Conservation (phyloP, 2,797 vertebrate species). For the Takifugu rubripes region DNA sequence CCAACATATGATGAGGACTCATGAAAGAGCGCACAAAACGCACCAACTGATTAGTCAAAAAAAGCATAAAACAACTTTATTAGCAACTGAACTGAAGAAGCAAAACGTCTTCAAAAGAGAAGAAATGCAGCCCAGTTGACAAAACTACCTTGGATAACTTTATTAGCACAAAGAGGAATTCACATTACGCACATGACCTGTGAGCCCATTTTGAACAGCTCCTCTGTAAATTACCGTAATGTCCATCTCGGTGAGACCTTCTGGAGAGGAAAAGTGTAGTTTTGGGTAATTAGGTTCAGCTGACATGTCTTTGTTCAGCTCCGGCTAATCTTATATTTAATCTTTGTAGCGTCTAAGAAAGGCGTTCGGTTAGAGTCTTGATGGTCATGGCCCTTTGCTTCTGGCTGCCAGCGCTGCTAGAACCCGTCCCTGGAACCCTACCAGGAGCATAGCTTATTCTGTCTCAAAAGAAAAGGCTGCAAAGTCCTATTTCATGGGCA, state of each 20-base stretch:
- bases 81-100: too few relatives aligned
- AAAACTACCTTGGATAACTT: background rate
- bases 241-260: constrained; percentile 39
- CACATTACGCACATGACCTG: background rate
- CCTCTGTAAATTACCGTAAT: constrained; percentile 17
- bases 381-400: constrained; percentile 26
- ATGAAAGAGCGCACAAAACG: too few relatives aligned
- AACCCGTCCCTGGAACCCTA: too few relatives aligned
- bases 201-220: background rate
- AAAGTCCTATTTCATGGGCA: too few relatives aligned
- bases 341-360: constrained; percentile 31
- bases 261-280: constrained; percentile 13
- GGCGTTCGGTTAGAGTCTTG: constrained; percentile 18
- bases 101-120: too few relatives aligned
- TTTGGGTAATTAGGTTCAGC: constrained; percentile 43
- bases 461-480: too few relatives aligned
- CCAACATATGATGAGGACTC: too few relatives aligned
- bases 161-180: background rate
- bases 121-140: too few relatives aligned
- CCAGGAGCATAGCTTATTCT: too few relatives aligned
- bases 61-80: too few relatives aligned
- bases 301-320: background rate
- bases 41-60: too few relatives aligned
- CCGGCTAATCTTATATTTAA: background rate
- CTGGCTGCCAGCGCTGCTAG: background rate